These are phyloP conservation scores for Lytechinus variegatus DNA, from an alignment of 35 echinoderm and acorn worm genomes.

Conservation along the genomic window DNA sequence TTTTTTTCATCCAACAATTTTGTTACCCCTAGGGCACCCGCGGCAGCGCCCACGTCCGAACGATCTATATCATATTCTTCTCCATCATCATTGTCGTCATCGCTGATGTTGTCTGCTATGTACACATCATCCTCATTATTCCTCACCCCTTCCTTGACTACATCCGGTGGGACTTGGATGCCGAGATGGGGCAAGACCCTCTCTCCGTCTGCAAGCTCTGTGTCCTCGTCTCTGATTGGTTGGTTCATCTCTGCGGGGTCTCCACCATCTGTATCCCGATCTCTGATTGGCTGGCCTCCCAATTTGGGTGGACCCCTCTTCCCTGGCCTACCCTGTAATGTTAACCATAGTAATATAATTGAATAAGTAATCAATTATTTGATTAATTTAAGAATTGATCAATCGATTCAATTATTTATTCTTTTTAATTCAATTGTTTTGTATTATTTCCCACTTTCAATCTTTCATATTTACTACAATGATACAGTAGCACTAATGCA, in stretches of 20 bases:
- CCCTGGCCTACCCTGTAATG: conserved; percentile 11
- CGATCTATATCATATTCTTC: conserved; percentile 21
- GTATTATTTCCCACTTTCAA: no score
- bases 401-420: no score
- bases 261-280: not conserved
- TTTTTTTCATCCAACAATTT: not conserved
- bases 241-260: conserved; percentile 27
- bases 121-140: conserved; percentile 55
- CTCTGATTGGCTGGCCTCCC: not conserved
- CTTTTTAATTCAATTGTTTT: no score
- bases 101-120: conserved; percentile 42
- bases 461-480: no score
- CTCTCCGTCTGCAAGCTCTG: conserved; percentile 19
- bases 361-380: no score
- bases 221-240: not conserved
- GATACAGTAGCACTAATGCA: no score
- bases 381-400: no score
- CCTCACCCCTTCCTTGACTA: conserved; percentile 42
- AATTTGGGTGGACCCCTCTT: conserved; percentile 49
- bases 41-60: conserved; percentile 62
- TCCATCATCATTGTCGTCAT: conserved; percentile 42
- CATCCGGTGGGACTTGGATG: conserved; percentile 53
- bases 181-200: conserved; percentile 36
- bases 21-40: conserved; percentile 67
- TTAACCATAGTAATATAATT: not conserved